Evolutionary conservation across 2,888 invertebrate species (phyloP).

Genomic region (Heliconius sara): DNA sequence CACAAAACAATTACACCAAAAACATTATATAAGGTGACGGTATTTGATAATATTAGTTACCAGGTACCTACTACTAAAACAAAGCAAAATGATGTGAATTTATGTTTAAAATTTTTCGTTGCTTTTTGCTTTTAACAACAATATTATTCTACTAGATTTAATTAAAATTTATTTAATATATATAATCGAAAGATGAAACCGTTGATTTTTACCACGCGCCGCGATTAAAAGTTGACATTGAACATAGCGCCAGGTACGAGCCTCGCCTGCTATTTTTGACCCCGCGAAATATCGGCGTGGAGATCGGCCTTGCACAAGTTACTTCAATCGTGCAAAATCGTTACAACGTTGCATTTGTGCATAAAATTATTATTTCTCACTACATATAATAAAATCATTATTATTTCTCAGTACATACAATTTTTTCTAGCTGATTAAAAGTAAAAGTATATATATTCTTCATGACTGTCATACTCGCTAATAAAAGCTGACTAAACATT

Average conservation of each 20-base stretch:
- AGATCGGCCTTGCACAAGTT: slow-evolving; percentile 80
- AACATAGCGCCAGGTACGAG: slow-evolving; percentile 80
- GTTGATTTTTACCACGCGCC: slow-evolving; percentile 75
- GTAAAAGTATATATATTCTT: neutral
- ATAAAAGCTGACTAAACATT: neutral
- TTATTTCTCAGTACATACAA: neutral
- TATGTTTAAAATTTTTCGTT: neutral
- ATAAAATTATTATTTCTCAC: slow-evolving; percentile 52
- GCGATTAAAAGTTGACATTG: slow-evolving; percentile 83
- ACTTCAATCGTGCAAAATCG: slow-evolving; percentile 74
- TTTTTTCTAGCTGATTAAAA: neutral
- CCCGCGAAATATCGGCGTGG: slow-evolving; percentile 79
- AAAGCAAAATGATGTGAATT: too few species aligned
- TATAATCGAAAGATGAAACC: slow-evolving; percentile 34
- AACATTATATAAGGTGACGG: neutral
- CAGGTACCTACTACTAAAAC: neutral
- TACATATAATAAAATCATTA: slow-evolving; percentile 38
- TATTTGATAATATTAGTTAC: neutral
- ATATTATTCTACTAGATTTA: neutral
- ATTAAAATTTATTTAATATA: neutral
- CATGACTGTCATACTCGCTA: neutral
- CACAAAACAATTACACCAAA: neutral
- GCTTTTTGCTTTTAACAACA: neutral
- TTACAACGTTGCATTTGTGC: slow-evolving; percentile 74
- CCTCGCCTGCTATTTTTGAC: slow-evolving; percentile 77